Conservation (phyloP, 1,140 invertebrate species). For the Lanistes nyassanus region DNA sequence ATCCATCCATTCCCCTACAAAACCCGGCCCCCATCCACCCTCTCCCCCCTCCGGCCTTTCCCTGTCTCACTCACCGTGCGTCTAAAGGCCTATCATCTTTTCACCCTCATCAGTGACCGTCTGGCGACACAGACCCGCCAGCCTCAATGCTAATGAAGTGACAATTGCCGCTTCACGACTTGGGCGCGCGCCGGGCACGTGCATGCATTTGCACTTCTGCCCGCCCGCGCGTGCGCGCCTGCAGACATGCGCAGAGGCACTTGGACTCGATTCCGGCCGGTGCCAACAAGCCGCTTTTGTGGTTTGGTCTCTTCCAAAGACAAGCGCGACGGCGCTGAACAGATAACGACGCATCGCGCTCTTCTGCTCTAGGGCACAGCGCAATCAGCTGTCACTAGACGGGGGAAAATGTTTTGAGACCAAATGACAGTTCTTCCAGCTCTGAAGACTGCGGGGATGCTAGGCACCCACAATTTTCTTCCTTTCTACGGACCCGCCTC, state of each 20-base stretch:
- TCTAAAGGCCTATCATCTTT: neutral
- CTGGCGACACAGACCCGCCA: neutral
- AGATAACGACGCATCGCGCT: neutral
- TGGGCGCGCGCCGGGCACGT: neutral
- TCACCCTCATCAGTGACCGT: neutral
- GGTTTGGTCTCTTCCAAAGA: neutral
- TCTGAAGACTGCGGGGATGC: neutral
- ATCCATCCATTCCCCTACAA: neutral
- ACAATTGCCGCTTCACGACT: slow-evolving; percentile 11
- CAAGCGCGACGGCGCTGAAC: too few species aligned
- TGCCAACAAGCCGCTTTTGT: neutral
- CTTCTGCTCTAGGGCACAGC: neutral
- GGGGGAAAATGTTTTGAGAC: neutral
- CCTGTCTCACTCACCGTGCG: neutral
- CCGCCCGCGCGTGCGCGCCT: slow-evolving; percentile 8
- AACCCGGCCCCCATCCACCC: neutral
- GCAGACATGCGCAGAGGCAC: neutral
- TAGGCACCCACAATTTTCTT: slow-evolving; percentile 8
- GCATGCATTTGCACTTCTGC: slow-evolving; percentile 20
- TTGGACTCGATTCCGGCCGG: neutral
- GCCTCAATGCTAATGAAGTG: slow-evolving; percentile 19
- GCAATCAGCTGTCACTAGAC: neutral
- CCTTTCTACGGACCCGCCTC: neutral
- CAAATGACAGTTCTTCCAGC: neutral
- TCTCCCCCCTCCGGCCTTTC: neutral